Percentiles rank a stretch among this genome's conserved stretches.
Evolutionary conservation across 1,140 invertebrate species (phyloP).

Genomic region (Rhopalosiphum maidis): DNA sequence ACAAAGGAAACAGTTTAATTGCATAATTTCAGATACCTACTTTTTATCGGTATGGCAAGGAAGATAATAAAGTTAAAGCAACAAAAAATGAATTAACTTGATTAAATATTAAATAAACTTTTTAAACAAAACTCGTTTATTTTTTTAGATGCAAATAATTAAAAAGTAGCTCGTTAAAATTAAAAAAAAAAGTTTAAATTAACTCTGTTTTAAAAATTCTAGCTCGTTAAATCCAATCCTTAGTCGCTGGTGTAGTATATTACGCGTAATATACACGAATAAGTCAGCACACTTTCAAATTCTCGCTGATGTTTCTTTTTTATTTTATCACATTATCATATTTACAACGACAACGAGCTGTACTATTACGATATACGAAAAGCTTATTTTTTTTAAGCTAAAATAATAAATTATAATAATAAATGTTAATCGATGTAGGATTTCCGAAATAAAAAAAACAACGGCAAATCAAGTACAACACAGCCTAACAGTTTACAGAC

Average conservation of each 20-base stretch:
- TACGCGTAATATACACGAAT: background rate
- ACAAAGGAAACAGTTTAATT: background rate
- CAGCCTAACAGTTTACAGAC: background rate
- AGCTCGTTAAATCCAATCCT: background rate
- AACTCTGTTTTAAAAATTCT: slow-evolving; percentile 14
- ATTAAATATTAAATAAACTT: slow-evolving; percentile 38
- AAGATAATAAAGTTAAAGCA: background rate
- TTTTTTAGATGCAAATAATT: slow-evolving; percentile 42
- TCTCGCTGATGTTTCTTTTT: slow-evolving; percentile 9
- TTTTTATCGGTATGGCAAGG: background rate
- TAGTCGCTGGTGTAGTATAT: background rate
- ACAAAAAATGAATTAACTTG: slow-evolving; percentile 37
- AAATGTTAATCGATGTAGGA: slow-evolving; percentile 6
- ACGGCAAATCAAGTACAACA: background rate
- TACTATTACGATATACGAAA: background rate
- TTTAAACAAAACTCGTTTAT: slow-evolving; percentile 40
- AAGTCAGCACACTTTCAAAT: background rate
- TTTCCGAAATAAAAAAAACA: background rate
- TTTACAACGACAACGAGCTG: background rate
- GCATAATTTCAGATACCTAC: background rate
- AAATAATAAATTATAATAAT: slow-evolving; percentile 6
- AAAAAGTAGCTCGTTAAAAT: slow-evolving; percentile 34
- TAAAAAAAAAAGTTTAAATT: slow-evolving; percentile 43
- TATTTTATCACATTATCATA: slow-evolving; percentile 18
- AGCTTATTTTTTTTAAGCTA: background rate